Evolutionary conservation across 2,888 invertebrate genomes (phyloP), one percentile per base, ranked within the genome.

Genomic region (Eucera pruinosa): DNA sequence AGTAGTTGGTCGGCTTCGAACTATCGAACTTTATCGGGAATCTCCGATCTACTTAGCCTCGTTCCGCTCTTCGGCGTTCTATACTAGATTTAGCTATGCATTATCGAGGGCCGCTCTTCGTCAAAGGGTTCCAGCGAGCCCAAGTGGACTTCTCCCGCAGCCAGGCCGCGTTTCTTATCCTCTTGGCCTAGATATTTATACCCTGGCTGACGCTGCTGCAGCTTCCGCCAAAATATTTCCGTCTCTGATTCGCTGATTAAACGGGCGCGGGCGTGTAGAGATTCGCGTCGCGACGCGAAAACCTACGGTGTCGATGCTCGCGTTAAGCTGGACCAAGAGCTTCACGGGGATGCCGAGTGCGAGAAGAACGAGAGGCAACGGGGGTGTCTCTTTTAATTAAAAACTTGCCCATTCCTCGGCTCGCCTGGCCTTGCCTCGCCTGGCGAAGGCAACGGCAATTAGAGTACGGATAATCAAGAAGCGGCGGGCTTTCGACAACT

Each of bases 401-500:
- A 86, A 86, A 86, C 80, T 81, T 83, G 45, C 52, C 66, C 73
- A 18, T 60, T 43, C 36, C 2, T n/a, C n/a, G n/a, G n/a, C n/a
- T n/a, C n/a, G n/a, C n/a, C 47, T n/a, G n/a, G 9, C n/a, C n/a
- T n/a, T n/a, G n/a, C n/a, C n/a, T n/a, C 36, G 13, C 2, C 52
- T 65, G 67, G 48, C 68, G 60, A 45, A 62, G 33, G 64, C 48
- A 57, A 60, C 60, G 79, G 83, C 87, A 86, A 87, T 86, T 87
- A 87, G 80, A 80, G 57, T 70, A 64, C 76, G 79, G 84, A 88
- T 87, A 82, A 87, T 87, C 86, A 87, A 84, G 85, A 85, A 83
- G 72, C 80, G 72, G 67, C 69, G 72, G 81, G 77, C 84, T 82
- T 66, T 77, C 80, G 83, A 73, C 80, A 76, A 86, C 86, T 84